These are phyloP conservation scores for Setophaga kirtlandii DNA, from an alignment of 2,113 vertebrate genomes.

Conservation along the genomic window DNA sequence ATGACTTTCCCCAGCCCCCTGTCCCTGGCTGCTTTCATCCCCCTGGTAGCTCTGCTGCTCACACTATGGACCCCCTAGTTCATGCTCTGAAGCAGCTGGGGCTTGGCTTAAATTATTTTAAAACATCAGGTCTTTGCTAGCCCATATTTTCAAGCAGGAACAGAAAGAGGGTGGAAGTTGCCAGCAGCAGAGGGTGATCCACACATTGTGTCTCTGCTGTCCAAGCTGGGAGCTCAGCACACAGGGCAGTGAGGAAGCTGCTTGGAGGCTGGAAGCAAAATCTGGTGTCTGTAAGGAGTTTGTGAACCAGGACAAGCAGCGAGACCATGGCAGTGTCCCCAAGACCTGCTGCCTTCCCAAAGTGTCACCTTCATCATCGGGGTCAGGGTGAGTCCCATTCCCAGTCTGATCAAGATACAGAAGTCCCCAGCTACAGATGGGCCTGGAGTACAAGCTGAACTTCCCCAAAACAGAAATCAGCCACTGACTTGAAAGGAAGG, in stretches of 20 bases:
- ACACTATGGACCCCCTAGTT: fast-evolving
- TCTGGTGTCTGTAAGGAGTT: background rate
- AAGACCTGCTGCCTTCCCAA: background rate
- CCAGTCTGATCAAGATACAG: background rate
- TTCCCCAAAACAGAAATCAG: background rate
- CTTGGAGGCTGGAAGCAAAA: background rate
- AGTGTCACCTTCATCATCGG: fast-evolving
- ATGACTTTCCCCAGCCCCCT: background rate
- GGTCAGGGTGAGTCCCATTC: background rate
- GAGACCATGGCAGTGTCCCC: background rate
- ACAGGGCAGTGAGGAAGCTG: background rate
- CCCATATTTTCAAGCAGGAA: background rate
- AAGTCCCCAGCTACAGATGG: background rate
- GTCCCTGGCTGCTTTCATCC: background rate
- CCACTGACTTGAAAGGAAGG: background rate
- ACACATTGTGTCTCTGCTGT: fast-evolving
- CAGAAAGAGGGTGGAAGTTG: background rate
- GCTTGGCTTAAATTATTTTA: background rate
- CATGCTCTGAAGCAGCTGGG: background rate
- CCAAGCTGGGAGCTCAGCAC: fast-evolving
- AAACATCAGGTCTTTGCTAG: background rate
- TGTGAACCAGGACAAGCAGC: background rate
- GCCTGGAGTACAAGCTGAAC: background rate
- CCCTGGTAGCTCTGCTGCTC: background rate
- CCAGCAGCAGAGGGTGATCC: background rate